Evolutionary conservation across 2,797 vertebrate species (phyloP).

Genomic region (Caiman crocodilus): DNA sequence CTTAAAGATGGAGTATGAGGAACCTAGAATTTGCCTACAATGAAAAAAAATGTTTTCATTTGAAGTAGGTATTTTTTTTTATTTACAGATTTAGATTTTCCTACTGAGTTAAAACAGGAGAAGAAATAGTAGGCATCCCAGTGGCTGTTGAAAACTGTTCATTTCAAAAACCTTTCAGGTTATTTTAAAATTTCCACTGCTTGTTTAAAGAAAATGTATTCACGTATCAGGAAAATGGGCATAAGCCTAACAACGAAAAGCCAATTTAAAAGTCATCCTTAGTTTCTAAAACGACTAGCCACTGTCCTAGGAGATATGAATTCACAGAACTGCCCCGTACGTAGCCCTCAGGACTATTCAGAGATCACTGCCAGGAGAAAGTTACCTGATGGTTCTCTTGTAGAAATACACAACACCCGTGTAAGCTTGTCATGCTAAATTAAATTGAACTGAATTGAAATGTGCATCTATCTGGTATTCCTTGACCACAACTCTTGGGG

Average conservation of each 20-base stretch:
- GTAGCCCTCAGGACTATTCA: not conserved
- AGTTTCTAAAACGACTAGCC: not conserved
- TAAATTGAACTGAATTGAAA: not conserved
- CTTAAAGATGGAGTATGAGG: not conserved
- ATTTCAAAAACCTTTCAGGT: not conserved
- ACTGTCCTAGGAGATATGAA: fast-evolving
- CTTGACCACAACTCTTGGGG: not conserved
- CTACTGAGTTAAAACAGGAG: not conserved
- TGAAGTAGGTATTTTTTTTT: not conserved
- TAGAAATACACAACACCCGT: not conserved
- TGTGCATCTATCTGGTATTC: not conserved
- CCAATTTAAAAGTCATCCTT: not conserved
- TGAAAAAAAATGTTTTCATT: not conserved
- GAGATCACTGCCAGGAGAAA: not conserved
- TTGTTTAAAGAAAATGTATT: not conserved
- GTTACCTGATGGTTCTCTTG: not conserved
- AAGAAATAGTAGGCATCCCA: not conserved
- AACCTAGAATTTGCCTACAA: not conserved
- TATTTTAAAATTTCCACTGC: not conserved
- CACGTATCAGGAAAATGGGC: fast-evolving
- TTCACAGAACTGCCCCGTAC: not conserved
- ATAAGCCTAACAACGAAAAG: not conserved
- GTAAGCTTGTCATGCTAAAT: not conserved
- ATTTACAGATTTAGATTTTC: not conserved
- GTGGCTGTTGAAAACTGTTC: not conserved